Percentiles rank a stretch among this genome's conserved stretches.
Evolutionary conservation across 2,797 vertebrate genomes (phyloP).

Genomic region (Mormyrus hasselquistii): DNA sequence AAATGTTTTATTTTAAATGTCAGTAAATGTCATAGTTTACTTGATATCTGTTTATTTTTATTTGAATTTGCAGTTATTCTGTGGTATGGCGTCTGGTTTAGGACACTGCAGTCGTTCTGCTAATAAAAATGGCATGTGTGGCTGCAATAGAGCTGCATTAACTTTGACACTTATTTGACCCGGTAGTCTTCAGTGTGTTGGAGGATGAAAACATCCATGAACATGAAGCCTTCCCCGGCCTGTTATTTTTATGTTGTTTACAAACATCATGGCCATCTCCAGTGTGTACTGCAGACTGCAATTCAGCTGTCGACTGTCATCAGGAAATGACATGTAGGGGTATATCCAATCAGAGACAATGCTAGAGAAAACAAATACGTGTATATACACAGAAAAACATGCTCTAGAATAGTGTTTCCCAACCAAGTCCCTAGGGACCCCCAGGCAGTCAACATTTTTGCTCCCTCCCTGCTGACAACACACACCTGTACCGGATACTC

Average conservation of each 20-base stretch:
- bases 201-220: neutral
- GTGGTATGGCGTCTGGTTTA: neutral
- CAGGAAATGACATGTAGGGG: neutral
- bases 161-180: neutral
- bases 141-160: neutral
- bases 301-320: neutral
- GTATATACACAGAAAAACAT: neutral
- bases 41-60: neutral
- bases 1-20: neutral
- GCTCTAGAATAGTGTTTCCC: neutral
- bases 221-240: neutral
- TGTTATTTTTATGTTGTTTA: neutral
- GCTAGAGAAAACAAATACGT: neutral
- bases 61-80: neutral
- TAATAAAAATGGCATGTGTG: neutral
- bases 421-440: neutral
- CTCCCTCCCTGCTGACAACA: neutral
- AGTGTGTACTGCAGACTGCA: neutral
- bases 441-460: neutral
- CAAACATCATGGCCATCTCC: neutral
- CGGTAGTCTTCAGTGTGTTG: neutral
- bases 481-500: neutral
- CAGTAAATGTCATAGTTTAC: neutral
- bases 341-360: neutral
- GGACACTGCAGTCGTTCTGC: neutral